These are phyloP conservation scores for Orientallactaga sibirica DNA, from an alignment of 2,797 vertebrate species.

Conservation along the genomic window DNA sequence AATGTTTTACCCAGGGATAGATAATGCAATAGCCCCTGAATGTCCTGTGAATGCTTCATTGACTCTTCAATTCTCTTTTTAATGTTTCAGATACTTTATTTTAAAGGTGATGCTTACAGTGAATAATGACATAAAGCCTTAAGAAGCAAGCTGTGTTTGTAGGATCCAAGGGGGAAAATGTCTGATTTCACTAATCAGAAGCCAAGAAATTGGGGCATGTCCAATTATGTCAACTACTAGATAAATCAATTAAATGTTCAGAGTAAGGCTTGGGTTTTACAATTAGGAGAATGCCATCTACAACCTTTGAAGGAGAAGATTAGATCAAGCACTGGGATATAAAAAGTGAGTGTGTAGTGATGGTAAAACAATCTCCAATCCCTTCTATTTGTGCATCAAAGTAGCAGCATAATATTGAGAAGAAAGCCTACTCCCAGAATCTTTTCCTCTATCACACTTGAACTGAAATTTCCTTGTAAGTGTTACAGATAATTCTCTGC, in stretches of 20 bases:
- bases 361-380: accelerated
- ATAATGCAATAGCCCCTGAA: neutral
- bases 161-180: neutral
- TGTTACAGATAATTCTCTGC: neutral
- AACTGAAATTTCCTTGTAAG: neutral
- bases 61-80: too few relatives aligned
- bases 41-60: neutral
- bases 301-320: slow-evolving; percentile 14
- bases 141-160: neutral
- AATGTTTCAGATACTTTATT: too few relatives aligned
- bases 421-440: neutral
- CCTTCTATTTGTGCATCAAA: neutral
- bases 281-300: neutral
- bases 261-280: slow-evolving; percentile 6
- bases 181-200: neutral
- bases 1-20: neutral
- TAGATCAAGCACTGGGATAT: neutral
- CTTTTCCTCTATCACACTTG: neutral
- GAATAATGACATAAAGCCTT: neutral
- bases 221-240: neutral
- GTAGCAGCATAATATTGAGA: neutral
- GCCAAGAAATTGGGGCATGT: neutral
- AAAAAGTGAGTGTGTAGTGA: neutral
- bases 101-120: too few relatives aligned
- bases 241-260: neutral